These are phyloP conservation scores for Telmatherina bonti DNA, from an alignment of 2,797 vertebrate genomes.

Conservation along the genomic window DNA sequence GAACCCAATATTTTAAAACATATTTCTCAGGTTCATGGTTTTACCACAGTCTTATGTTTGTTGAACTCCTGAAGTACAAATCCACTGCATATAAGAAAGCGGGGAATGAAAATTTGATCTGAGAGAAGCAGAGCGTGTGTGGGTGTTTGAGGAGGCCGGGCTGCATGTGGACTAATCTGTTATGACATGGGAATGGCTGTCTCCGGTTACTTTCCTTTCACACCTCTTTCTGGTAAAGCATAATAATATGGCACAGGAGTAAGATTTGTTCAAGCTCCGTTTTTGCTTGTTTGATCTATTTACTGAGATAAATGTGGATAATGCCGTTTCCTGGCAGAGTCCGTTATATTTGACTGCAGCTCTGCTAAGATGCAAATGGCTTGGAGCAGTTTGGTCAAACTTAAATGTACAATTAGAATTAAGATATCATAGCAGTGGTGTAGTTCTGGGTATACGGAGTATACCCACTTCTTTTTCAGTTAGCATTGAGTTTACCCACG, in stretches of 20 bases:
- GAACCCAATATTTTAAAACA: background rate
- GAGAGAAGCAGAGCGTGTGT: conserved; percentile 59
- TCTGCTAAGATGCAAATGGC: background rate
- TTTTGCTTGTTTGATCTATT: conserved; percentile 26
- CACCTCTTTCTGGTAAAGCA: conserved; percentile 40
- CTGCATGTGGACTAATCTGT: conserved; percentile 60
- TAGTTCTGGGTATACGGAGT: too few relatives aligned
- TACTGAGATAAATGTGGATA: conserved; percentile 6
- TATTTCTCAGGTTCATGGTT: conserved; percentile 22
- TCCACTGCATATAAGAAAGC: conserved; percentile 37
- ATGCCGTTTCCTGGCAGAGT: conserved; percentile 4
- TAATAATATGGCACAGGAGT: conserved; percentile 33
- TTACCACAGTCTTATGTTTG: conserved; percentile 28
- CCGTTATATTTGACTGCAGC: background rate
- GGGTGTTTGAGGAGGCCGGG: conserved; percentile 57
- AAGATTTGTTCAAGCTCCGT: conserved; percentile 20
- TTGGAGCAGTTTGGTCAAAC: background rate
- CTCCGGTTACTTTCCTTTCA: conserved; percentile 48
- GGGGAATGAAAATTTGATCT: conserved; percentile 47
- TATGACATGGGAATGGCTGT: conserved; percentile 52
- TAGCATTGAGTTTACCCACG: too few relatives aligned
- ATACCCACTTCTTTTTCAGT: too few relatives aligned
- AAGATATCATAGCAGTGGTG: background rate
- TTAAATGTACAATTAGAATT: background rate
- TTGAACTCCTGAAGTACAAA: conserved; percentile 38